Evolutionary conservation across 2,888 invertebrate genomes (phyloP), one percentile per base, ranked within the genome.

Genomic region (Acrobasis repandana): DNA sequence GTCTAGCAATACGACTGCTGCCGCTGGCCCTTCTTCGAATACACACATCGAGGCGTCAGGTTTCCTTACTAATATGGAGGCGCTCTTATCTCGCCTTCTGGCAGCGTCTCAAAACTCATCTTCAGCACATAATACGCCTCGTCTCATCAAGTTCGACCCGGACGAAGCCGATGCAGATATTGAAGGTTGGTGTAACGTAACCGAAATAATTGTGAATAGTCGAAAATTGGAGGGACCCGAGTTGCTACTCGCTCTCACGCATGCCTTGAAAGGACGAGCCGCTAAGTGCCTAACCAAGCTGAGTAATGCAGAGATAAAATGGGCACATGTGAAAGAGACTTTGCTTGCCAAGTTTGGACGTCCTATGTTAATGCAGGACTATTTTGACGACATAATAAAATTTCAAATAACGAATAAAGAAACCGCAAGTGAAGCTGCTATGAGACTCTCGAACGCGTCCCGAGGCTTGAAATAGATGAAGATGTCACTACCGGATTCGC

Each of bases 321-420:
- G 47, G 47, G 8, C 47, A 9, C 47, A 47, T 8, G 16, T 47
- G 16, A 47, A 47, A 47, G 47, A 47, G 11, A 9, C 11, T n/a
- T 47, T 47, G 8, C 11, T n/a, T n/a, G 47, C 11, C n/a, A 47
- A 47, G 16, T 47, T 47, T 47, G n/a, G 15, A 47, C n/a, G 15
- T n/a, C 15, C 62, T 62, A 66, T 71, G 68, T 71, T 75, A 69
- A 72, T 66, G 70, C 67, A 71, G 72, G 73, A 78, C 72, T 68
- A 74, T 67, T 68, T 67, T 70, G 67, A 65, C 61, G 61, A 61
- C 48, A 58, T 64, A 65, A 15, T 47, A 16, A 47, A 8, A 47
- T 47, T 47, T 16, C 47, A 47, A 47, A 16, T 47, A 16, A n/a
- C 15, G n/a, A 47, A 15, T 15, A 47, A 47, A 47, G 47, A 47